Base-by-base conservation (phyloP, 2,888 invertebrate genomes). In the Plagiodera versicolora region DNA sequence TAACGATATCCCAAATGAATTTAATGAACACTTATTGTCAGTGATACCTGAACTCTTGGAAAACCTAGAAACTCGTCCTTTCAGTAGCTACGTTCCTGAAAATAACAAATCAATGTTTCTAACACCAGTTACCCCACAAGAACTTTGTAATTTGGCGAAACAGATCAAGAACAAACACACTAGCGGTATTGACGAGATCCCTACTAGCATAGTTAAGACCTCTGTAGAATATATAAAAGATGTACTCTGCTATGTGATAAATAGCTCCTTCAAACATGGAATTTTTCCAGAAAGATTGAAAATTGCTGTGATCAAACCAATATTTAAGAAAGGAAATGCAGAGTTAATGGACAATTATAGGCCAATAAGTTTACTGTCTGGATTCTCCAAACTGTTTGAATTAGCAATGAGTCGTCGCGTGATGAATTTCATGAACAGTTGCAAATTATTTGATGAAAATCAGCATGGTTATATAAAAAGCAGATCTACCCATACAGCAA, bases 301-400 rank as follows among this genome's bases (percentile, higher is more conserved):
- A 14, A 17, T 50, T 10, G 28, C 50, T 8, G 2, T 28, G 1
- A 16, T 50, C 6, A 50, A 28, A 50, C 50, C 50, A 1, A 2
- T 50, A 28, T 28, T 14, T 28, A 50, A 50, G n/a, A 50, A 50
- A 28, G 50, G 20, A 10, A 16, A 50, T 28, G 28, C 50, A 1
- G 28, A 50, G n/a, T 2, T n/a, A 4, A 50, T 50, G n/a, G 28
- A 50, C 1, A 50, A 50, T 16, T 50, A 50, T 14, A 50, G 50
- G 28, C 50, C 50, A 2, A 50, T 50, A 9, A 50, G 50, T 50
- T 28, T 50, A 3, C 16, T 50, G n/a, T 1, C 20, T 2, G n/a
- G 24, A 6, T 20, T 50, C 24, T 50, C 50, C 3, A 50, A 50
- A 50, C 10, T 50, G 14, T 50, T 50, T 28, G 50, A 50, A 28